A percentile compares a stretch with the other conserved stretches of the same genome.
These are phyloP conservation scores for Hoplias malabaricus DNA, from an alignment of 2,113 vertebrate genomes.

Conservation along the genomic window DNA sequence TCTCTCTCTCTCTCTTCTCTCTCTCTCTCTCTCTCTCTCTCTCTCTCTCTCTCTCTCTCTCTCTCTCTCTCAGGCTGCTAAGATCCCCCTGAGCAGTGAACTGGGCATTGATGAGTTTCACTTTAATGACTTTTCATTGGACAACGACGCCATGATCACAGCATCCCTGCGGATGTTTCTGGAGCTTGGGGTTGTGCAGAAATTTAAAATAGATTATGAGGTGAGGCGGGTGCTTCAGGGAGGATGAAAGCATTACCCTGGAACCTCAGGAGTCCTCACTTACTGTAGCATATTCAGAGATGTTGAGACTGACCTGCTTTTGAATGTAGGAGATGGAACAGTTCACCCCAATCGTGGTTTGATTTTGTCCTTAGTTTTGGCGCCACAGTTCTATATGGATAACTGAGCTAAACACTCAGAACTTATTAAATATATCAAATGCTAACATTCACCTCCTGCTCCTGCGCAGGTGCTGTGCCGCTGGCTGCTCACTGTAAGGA, in stretches of 20 bases:
- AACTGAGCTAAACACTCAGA: background rate
- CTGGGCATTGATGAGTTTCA: slow-evolving; percentile 77
- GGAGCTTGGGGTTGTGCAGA: slow-evolving; percentile 76
- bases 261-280: background rate
- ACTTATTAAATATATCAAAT: no score
- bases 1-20: no score
- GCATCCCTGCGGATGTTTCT: slow-evolving; percentile 79
- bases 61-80: slow-evolving; percentile 68
- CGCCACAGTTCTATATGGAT: background rate
- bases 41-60: background rate
- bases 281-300: slow-evolving; percentile 1
- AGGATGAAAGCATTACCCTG: background rate
- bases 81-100: slow-evolving; percentile 76
- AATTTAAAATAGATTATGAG: slow-evolving; percentile 81
- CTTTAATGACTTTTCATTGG: slow-evolving; percentile 80
- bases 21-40: background rate
- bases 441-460: no score
- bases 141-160: slow-evolving; percentile 79
- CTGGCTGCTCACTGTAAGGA: slow-evolving; percentile 80
- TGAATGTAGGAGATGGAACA: background rate
- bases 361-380: background rate
- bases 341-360: background rate
- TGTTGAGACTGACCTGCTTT: background rate
- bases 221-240: slow-evolving; percentile 48
- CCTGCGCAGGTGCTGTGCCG: slow-evolving; percentile 74